These are phyloP conservation scores for Clarias macrocephalus DNA, from an alignment of 2,113 vertebrate genomes.

Conservation along the genomic window DNA sequence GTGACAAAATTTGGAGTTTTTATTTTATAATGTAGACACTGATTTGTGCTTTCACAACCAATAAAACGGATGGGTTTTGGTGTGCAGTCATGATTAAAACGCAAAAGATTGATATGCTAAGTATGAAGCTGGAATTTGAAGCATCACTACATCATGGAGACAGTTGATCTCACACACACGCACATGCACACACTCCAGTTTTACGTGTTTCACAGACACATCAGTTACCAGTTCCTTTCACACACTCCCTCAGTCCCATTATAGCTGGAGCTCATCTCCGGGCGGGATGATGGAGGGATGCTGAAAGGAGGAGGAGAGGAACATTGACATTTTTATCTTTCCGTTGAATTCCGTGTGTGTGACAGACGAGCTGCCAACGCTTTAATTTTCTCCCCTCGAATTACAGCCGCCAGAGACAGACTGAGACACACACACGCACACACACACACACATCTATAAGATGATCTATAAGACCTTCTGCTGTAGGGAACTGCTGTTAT, in stretches of 20 bases:
- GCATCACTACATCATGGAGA: constrained; percentile 11
- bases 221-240: constrained; percentile 12
- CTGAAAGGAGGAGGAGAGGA: constrained; percentile 20
- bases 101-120: background rate
- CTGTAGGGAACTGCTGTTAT: background rate
- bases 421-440: constrained; percentile 48
- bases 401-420: constrained; percentile 72
- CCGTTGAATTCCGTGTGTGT: constrained; percentile 80
- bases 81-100: background rate
- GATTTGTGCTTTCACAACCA: background rate
- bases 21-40: background rate
- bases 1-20: background rate
- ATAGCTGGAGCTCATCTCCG: constrained; percentile 38
- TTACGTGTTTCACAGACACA: constrained; percentile 1
- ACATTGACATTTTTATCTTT: constrained; percentile 82
- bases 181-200: background rate
- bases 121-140: background rate
- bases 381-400: constrained; percentile 86
- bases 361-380: constrained; percentile 79
- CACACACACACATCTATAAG: constrained; percentile 27
- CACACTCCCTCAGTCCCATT: constrained; percentile 17
- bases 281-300: constrained; percentile 34
- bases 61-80: background rate
- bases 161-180: constrained; percentile 14
- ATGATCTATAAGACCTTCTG: background rate